A percentile compares a stretch with the other conserved stretches of the same genome.
phyloP scores from a whole-genome alignment of 2,888 invertebrate genomes.

The Chrysina gloriosa region DNA sequence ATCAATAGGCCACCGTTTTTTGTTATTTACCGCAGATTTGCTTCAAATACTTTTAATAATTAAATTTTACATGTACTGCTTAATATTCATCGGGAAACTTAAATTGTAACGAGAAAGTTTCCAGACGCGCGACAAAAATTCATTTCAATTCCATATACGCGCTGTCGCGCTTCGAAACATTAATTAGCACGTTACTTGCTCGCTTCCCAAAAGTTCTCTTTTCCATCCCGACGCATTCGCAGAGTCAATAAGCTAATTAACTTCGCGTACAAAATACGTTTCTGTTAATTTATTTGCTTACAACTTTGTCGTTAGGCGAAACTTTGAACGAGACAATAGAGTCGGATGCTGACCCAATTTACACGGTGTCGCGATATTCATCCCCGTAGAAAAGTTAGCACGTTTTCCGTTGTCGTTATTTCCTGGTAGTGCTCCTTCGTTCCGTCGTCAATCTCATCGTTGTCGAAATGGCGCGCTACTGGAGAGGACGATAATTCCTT shows the following conservation, averaged over 20 bases:
- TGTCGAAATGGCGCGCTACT: not conserved
- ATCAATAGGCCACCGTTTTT: too few species aligned
- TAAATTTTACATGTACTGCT: too few species aligned
- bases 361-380: not conserved
- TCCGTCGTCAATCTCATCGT: not conserved
- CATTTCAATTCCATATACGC: not conserved
- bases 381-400: constrained; percentile 11
- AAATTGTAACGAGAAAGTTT: not conserved
- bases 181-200: not conserved
- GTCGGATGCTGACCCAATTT: constrained; percentile 28
- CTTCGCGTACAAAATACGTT: constrained; percentile 20
- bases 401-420: not conserved
- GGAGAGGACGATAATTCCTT: constrained; percentile 8
- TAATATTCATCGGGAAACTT: too few species aligned
- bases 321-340: constrained; percentile 17
- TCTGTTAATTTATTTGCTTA: constrained; percentile 33
- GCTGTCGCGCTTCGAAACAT: not conserved
- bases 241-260: constrained; percentile 24
- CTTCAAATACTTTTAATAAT: too few species aligned
- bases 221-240: not conserved
- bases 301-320: constrained; percentile 16
- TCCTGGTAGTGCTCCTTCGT: not conserved
- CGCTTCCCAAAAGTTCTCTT: not conserved
- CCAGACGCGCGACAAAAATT: not conserved
- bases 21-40: too few species aligned